A percentile compares a stretch with the other conserved stretches of the same genome.
Conservation (phyloP, 2,113 vertebrate genomes). For the Aptenodytes forsteri region DNA sequence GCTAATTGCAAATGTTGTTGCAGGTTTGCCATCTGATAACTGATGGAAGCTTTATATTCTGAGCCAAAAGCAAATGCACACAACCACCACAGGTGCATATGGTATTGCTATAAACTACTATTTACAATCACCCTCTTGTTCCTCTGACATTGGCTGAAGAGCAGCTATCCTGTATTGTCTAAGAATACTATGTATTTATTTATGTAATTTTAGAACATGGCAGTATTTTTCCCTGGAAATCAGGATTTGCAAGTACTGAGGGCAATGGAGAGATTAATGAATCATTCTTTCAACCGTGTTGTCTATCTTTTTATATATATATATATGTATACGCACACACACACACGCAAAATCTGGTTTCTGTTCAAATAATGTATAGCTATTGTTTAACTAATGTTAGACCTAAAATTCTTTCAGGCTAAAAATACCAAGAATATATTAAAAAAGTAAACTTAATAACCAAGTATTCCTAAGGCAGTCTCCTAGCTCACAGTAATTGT, state of each 20-base stretch:
- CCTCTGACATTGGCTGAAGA: neutral
- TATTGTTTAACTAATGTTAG: neutral
- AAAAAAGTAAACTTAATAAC: neutral
- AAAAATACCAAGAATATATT: neutral
- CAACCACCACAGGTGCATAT: neutral
- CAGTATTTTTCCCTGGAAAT: neutral
- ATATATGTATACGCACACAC: neutral
- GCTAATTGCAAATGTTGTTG: slow-evolving; percentile 4
- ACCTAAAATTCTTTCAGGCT: neutral
- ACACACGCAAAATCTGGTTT: neutral
- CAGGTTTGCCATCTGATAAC: slow-evolving; percentile 12
- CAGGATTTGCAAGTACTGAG: neutral
- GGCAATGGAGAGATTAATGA: neutral
- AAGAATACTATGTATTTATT: neutral
- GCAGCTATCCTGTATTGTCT: neutral
- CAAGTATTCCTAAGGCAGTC: neutral
- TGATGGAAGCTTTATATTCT: neutral
- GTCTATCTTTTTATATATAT: neutral
- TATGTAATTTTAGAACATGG: neutral
- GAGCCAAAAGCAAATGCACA: neutral
- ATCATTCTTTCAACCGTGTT: neutral
- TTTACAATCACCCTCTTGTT: neutral
- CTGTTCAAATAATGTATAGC: neutral
- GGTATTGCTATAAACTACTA: neutral
- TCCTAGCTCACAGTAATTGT: neutral